Base-by-base conservation (phyloP, 2,797 vertebrate species). In the Gobio occitaniae region DNA sequence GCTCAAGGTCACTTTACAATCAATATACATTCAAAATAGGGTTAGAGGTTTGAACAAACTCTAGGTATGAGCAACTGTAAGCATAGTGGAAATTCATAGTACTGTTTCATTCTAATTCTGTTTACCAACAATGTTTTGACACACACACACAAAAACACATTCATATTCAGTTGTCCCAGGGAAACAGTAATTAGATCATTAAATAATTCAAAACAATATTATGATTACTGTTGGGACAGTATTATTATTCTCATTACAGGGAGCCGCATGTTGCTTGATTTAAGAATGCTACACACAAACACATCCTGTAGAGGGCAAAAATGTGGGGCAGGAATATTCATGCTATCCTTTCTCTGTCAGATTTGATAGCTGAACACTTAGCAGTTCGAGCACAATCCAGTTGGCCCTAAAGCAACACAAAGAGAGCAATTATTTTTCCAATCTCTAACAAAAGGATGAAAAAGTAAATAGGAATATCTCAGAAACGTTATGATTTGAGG, bases 151-250 rank as follows among this genome's bases (percentile, higher is more conserved):
- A 32, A 38, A 47, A 68, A 76, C 81, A 65, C 13, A 75, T 83
- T 75, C 44, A 50, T 65, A 75, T 76, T 76, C 29, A 50, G 47
- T 41, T 50, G 47, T 83, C 56, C 21, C 71, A 66, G 71, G 13
- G 47, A 83, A 75, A 54, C 29, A 52, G 71, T 76, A 66, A 83
- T 83, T 83, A 76, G 82, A 66, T 76, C 9, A 76, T 85, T 47
- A 44, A 50, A 66, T 29, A 21, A 86, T 76, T 86, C 44, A 38
- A 65, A 84, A 54, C 74, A 61, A 69, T 54, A 74, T 74, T 70
- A 10, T 80, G 70, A 82, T 69, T 82, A 59, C 79, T 78, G 44
- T 78, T 75, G 41, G 54, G 66, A 71, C 44, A 71, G 36, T 71
- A 54, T 76, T 75, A 66, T 66, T 52, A 66, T 85, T 82, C 44